phyloP scores from a whole-genome alignment of 2,797 vertebrate genomes.

The Notolabrus celidotus region DNA sequence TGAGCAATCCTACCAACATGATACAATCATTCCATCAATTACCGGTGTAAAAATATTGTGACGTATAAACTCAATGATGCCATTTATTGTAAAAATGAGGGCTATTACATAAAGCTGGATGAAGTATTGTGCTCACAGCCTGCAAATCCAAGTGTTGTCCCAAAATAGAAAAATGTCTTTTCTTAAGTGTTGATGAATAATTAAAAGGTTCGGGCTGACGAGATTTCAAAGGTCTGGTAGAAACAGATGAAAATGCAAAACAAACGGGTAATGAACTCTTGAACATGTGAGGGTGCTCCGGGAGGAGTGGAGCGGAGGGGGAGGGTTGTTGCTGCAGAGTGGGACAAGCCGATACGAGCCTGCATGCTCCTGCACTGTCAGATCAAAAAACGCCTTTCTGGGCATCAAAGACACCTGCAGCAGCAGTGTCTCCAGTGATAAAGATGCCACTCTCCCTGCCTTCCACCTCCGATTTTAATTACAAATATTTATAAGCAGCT shows the following conservation, averaged over 20 bases:
- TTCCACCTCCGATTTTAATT: conserved; percentile 81
- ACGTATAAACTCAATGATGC: neutral
- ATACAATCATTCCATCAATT: neutral
- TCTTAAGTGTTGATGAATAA: conserved; percentile 56
- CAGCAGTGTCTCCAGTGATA: conserved; percentile 74
- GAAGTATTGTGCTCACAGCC: conserved; percentile 30
- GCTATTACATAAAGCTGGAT: conserved; percentile 22
- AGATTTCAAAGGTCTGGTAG: conserved; percentile 61
- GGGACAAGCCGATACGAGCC: conserved; percentile 72
- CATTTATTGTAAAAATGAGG: conserved; percentile 5
- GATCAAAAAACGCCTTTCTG: conserved; percentile 79
- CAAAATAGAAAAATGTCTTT: conserved; percentile 51
- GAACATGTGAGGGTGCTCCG: conserved; percentile 43
- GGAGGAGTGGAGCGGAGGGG: neutral
- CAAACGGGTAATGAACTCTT: conserved; percentile 73
- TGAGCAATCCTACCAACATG: neutral
- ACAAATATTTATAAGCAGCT: conserved; percentile 85
- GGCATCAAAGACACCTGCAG: conserved; percentile 78
- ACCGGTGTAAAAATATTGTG: neutral
- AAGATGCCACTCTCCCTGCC: conserved; percentile 71
- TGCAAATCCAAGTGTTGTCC: conserved; percentile 38
- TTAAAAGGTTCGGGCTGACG: conserved; percentile 51
- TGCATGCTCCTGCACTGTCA: conserved; percentile 69
- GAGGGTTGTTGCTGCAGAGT: conserved; percentile 48
- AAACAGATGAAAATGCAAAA: conserved; percentile 68